Base-by-base conservation (phyloP, 2,113 vertebrate genomes). In the human (Homo sapiens) region DNA sequence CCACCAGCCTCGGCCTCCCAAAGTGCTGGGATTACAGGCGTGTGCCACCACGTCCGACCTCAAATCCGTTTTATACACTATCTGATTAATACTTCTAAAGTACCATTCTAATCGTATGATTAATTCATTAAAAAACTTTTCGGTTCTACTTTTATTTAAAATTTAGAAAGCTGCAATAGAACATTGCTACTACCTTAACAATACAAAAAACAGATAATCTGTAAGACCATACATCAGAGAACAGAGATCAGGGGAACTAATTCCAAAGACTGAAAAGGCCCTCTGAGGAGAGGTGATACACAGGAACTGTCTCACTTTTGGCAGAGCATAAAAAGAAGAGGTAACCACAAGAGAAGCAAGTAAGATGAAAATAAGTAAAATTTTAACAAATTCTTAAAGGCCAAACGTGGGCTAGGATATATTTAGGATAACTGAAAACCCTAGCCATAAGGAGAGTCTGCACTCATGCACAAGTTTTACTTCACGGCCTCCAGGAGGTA, bases 131-230 rank as follows among this genome's bases (percentile, higher is more conserved):
- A 89, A 83, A 83, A 93, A 89, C 5, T 52, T 57, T 13, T 22
- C 84, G 22, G 48, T 89, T 82, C 32, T 89, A 23, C 45, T 55
- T 90, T 79, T 45, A 16, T 66, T 94, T 94, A 90, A 95, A 83
- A 95, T 80, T 72, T 73, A 81, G 43, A 81, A 80, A 73, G 40
- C 40, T 95, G 22, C 64, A 92, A 79, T 14, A 90, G 48, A 75
- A 38, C 50, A 25, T 48, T 85, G 38, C 82, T 92, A 86, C 73
- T 61, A 87, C 10, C n/a, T 23, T 88, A 85, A 64, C 40, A 27
- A 92, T 45, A 87, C 23, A 35, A 52, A 84, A 92, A 80, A 57
- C 17, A 27, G 76, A 50, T 70, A 79, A 87, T 43, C 59, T 61
- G 72, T 40, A 61, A 87, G 40, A 73, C 25, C 48, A 2, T 13